Base-by-base conservation (phyloP, 2,113 vertebrate genomes). In the Theristicus caerulescens region DNA sequence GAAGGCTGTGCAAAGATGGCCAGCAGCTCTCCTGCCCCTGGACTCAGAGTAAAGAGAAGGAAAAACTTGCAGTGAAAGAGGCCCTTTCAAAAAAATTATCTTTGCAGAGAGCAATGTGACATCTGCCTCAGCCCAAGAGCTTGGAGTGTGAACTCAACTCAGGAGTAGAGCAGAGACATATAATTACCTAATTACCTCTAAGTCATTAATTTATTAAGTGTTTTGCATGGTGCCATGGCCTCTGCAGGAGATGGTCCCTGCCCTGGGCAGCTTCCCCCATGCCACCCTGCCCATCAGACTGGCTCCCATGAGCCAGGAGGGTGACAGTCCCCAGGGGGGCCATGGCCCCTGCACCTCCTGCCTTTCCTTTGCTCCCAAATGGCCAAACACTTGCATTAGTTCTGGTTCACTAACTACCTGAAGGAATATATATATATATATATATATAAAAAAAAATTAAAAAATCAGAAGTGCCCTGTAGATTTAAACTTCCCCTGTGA, bases 111-210 rank as follows among this genome's bases (percentile, higher is more conserved):
- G 61, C 49, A 58, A 38, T 4, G 40, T 1, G 22, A 65, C 17
- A 36, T 46, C 59, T 67, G 25, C 51, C 71, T 71, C 74, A 70
- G 82, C 44, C 69, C 1, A 5, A 64, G 83, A 91, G 59, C 78
- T 2, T 16, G 15, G 54, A 44, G 57, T 5, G 1, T 21, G 57
- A 93, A 29, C 77, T 61, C 83, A 84, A 16, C 64, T 47, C 59
- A 11, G 74, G 81, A 64, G 69, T 4, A 61, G 7, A 71, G 47
- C 61, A 81, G 55, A 85, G 70, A 74, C 49, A 36, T 72, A 24
- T 49, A 92, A 86, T 93, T 83, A 85, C 71, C 59, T 70, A 91
- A 94, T 69, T 90, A 54, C 62, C 71, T 70, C 67, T 55, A 85
- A 90, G 77, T 5, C 0, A 0, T 54, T 16, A 67, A 29, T 51